Evolutionary conservation across 2,797 vertebrate genomes (phyloP), one percentile per base, ranked within the genome.

Genomic region (Rallus crepitans): DNA sequence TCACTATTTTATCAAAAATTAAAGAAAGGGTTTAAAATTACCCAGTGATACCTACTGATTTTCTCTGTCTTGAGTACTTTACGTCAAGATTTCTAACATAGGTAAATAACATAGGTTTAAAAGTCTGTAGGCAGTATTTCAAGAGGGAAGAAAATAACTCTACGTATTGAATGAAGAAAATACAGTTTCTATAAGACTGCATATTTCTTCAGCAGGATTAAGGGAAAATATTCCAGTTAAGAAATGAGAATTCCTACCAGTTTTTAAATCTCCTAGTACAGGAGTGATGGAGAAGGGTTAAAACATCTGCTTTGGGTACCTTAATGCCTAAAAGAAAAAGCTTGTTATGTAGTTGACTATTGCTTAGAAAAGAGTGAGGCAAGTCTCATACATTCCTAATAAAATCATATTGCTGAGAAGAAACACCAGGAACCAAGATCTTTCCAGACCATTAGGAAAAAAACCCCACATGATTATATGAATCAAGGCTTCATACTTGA

Each of bases 391-490:
- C 8, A 27, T 31, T 14, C 4, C 7, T 7, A 75, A 11, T 77
- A 25, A 83, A 73, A 45, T 63, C 5, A 5, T 0, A 42, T 75
- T 71, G 8, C 7, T 19, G 24, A 53, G 21, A 80, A 60, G 21
- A 82, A 80, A 24, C 2, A 33, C 3, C 9, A 60, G 35, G 33
- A 85, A 31, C 4, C 45, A 15, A 53, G 37, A 24, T 17, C 18
- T 77, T 81, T 57, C 24, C 12, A 55, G 5, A 24, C 16, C 16
- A 31, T 20, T 42, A 48, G 19, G 31, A 12, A 76, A 61, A 66
- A 61, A 66, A 48, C n/a, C 4, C 0, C 0, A 0, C 7, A 48
- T 47, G 19, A 45, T 55, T 15, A 25, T 35, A 42, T 0, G 1
- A 60, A 73, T 33, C 21, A 66, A 48, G 15, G 11, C 14, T 78